These are phyloP conservation scores for Zophobas atratus DNA, from an alignment of 1,140 invertebrate genomes.

Conservation along the genomic window DNA sequence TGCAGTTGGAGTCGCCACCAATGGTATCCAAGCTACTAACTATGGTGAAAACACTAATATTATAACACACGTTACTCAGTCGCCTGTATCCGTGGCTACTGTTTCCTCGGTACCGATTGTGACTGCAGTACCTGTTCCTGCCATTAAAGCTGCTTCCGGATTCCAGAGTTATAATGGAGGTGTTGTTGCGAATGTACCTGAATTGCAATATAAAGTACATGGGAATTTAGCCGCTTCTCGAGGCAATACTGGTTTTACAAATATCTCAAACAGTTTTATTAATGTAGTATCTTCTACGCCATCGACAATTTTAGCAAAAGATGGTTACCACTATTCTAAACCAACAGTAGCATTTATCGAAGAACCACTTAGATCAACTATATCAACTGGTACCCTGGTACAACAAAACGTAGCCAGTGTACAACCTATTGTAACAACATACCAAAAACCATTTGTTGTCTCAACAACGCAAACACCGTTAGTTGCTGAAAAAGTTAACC, in stretches of 20 bases:
- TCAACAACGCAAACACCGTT: conserved; percentile 9
- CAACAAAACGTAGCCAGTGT: conserved; percentile 49
- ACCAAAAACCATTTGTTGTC: conserved; percentile 22
- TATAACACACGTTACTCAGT: conserved; percentile 44
- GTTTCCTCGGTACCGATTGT: conserved; percentile 59
- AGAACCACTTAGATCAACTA: conserved; percentile 49
- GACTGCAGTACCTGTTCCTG: conserved; percentile 60
- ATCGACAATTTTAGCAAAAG: conserved; percentile 7
- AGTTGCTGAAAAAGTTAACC: conserved; percentile 12
- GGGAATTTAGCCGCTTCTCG: neutral
- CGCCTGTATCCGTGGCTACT: conserved; percentile 50
- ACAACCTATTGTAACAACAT: conserved; percentile 57
- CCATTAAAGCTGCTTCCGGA: conserved; percentile 49
- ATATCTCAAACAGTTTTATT: conserved; percentile 28
- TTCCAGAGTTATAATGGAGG: conserved; percentile 61
- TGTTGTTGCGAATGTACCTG: conserved; percentile 63
- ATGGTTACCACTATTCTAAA: conserved; percentile 68
- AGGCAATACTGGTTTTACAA: conserved; percentile 13
- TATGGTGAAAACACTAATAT: conserved; percentile 46
- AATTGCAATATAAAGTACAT: conserved; percentile 62
- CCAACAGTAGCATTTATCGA: conserved; percentile 67
- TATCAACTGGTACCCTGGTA: conserved; percentile 50
- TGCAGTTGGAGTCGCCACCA: conserved; percentile 56
- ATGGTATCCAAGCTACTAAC: conserved; percentile 49
- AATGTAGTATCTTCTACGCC: conserved; percentile 20